Conservation (phyloP, 2,797 vertebrate genomes). For the Spea hammondii region DNA sequence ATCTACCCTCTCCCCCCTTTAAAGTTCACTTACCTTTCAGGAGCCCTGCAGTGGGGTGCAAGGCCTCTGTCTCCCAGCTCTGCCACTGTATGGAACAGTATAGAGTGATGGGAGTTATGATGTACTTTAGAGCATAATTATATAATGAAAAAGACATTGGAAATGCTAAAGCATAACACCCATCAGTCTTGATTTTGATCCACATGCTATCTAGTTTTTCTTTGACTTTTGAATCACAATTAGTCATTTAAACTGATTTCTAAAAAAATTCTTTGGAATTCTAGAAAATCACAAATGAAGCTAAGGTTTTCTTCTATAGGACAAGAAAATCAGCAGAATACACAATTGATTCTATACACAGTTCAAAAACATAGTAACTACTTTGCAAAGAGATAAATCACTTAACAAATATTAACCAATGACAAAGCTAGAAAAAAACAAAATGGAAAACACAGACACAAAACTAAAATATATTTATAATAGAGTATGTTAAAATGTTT, state of each 20-base stretch:
- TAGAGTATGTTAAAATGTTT: no score
- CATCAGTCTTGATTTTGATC: slow-evolving; percentile 10
- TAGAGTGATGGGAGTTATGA: no score
- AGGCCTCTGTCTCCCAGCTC: no score
- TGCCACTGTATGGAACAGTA: no score
- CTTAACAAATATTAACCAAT: not conserved
- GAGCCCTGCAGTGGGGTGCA: no score
- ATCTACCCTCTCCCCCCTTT: no score
- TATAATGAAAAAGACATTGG: no score
- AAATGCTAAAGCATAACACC: no score
- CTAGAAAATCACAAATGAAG: slow-evolving; percentile 27
- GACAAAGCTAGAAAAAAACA: no score
- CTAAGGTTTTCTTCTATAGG: slow-evolving; percentile 12
- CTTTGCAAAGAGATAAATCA: not conserved
- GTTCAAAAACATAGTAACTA: not conserved
- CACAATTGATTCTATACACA: not conserved
- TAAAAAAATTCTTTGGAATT: slow-evolving; percentile 11
- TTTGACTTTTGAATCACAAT: slow-evolving; percentile 11
- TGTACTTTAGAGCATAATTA: no score
- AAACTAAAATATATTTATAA: no score
- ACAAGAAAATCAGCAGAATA: slow-evolving; percentile 10
- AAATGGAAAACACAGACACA: not conserved
- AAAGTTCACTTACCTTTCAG: no score
- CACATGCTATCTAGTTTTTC: not conserved
- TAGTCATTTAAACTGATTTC: not conserved